Conservation (phyloP, 2,113 vertebrate species). For the Coracopsis vasa region DNA sequence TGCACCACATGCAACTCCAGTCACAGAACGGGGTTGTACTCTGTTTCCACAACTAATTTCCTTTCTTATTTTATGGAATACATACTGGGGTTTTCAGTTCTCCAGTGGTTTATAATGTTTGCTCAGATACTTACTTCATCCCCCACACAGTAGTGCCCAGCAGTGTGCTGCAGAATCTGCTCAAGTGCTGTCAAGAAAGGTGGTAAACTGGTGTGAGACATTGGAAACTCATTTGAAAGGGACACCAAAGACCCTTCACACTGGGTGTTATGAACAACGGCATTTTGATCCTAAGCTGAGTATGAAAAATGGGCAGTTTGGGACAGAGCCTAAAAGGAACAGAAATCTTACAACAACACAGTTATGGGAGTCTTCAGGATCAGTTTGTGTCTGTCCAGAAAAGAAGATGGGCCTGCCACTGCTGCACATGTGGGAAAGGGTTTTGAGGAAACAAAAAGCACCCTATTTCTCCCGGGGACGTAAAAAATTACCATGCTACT, state of each 20-base stretch:
- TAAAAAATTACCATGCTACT: neutral
- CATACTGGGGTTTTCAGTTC: neutral
- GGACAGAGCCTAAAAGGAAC: neutral
- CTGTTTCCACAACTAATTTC: neutral
- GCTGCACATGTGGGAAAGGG: neutral
- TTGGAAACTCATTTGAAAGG: neutral
- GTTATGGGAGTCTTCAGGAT: neutral
- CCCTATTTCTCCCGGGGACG: neutral
- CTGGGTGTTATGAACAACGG: neutral
- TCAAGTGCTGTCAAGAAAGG: slow-evolving; percentile 84
- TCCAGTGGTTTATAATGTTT: neutral
- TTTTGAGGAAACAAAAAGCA: neutral
- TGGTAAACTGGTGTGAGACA: neutral
- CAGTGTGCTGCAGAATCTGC: slow-evolving; percentile 81
- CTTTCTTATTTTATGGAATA: neutral
- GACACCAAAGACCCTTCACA: neutral
- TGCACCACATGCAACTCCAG: neutral
- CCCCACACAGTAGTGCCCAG: slow-evolving; percentile 88
- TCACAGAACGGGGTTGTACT: neutral
- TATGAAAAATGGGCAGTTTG: neutral
- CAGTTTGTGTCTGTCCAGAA: neutral
- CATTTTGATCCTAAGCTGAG: neutral
- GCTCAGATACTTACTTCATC: slow-evolving; percentile 81
- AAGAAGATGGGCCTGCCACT: neutral
- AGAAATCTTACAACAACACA: neutral